These are phyloP conservation scores for Ovibos moschatus DNA, from an alignment of 2,113 vertebrate species.

Conservation along the genomic window DNA sequence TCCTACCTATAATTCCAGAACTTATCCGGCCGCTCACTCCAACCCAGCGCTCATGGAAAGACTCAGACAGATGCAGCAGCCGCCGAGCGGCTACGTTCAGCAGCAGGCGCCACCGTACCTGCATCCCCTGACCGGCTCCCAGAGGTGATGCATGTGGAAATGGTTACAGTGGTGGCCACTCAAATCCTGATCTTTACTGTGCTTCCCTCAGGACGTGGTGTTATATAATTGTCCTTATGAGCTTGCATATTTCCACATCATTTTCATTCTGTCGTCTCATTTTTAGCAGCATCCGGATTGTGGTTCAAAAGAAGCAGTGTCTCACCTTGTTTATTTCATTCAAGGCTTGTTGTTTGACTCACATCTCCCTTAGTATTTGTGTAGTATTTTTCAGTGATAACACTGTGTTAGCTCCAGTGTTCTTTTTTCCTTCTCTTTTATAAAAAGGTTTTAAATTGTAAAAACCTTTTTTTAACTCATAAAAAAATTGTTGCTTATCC, in stretches of 20 bases:
- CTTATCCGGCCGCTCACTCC: slow-evolving; percentile 48
- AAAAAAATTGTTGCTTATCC: neutral
- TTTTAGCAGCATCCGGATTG: neutral
- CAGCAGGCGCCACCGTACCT: slow-evolving; percentile 71
- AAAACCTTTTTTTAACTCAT: neutral
- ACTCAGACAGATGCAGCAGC: slow-evolving; percentile 80
- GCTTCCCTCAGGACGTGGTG: neutral
- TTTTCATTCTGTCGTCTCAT: neutral
- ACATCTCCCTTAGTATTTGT: neutral
- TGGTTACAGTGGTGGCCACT: neutral
- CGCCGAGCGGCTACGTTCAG: slow-evolving; percentile 69
- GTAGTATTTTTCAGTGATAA: neutral
- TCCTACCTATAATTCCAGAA: slow-evolving; percentile 76
- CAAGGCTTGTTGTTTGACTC: neutral
- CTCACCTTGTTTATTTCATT: neutral
- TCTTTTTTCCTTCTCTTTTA: neutral
- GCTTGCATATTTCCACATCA: neutral
- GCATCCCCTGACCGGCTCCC: slow-evolving; percentile 68
- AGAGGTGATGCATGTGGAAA: slow-evolving; percentile 72
- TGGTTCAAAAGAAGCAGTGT: neutral
- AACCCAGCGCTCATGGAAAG: slow-evolving; percentile 73
- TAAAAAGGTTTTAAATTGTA: neutral
- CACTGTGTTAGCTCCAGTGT: neutral
- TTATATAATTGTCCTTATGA: neutral
- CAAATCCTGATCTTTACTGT: neutral